Evolutionary conservation across 37 sponge, comb jelly and placozoan genomes (phyloP).

Genomic region (Spongilla lacustris): DNA sequence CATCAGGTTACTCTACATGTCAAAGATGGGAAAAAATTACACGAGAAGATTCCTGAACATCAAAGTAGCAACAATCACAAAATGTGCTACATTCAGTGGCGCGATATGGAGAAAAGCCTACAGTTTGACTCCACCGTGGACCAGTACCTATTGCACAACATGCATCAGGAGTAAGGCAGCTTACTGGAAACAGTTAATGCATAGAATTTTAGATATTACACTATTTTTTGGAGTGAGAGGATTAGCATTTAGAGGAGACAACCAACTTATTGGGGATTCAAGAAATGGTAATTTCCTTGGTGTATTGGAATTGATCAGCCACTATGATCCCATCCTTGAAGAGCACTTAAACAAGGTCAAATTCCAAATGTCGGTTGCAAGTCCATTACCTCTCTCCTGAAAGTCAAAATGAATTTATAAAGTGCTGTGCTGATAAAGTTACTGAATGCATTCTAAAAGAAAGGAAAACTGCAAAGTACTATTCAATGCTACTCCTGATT

Average conservation of each 20-base stretch:
- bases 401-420: too few species aligned
- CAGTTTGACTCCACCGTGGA: not conserved
- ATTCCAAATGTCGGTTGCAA: too few species aligned
- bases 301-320: too few species aligned
- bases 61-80: constrained; percentile 26
- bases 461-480: too few species aligned
- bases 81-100: constrained; percentile 8
- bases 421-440: too few species aligned
- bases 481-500: too few species aligned
- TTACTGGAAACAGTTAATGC: constrained; percentile 2
- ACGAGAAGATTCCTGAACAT: constrained; percentile 27
- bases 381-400: too few species aligned
- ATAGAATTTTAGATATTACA: constrained; percentile 1
- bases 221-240: constrained; percentile 17
- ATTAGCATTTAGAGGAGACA: constrained; percentile 1
- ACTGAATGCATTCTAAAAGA: too few species aligned
- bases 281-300: too few species aligned
- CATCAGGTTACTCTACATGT: constrained; percentile 15
- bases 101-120: constrained; percentile 14
- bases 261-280: too few species aligned
- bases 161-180: not conserved
- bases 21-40: constrained; percentile 20
- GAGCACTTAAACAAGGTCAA: too few species aligned
- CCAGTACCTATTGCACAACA: not conserved
- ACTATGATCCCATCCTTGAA: too few species aligned